Evolutionary conservation across 2,888 invertebrate species (phyloP), one percentile per base, ranked within the genome.

Genomic region (Lochmaea capreae): DNA sequence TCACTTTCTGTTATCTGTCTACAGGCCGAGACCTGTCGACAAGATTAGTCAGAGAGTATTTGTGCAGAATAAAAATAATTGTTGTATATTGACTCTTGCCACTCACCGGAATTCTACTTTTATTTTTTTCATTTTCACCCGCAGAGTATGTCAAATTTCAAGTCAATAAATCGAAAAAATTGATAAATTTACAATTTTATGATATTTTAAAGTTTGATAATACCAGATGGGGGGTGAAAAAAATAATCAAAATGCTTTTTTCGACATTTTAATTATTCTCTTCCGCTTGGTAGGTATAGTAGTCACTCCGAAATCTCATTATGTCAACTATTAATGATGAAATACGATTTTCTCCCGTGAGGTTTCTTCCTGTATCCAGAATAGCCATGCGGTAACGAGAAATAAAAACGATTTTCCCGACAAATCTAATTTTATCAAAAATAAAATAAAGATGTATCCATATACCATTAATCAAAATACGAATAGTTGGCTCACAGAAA

Each of bases 371-470:
- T 73, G 73, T 43, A 66, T 70, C 46, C 63, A 22, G 57, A 57
- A 72, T 49, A 18, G 16, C 65, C 73, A 71, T 76, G 62, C 66
- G 65, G 73, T 71, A 71, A 72, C 76, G 71, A 76, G 74, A 76
- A 72, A 76, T 74, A 74, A 70, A 74, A 65, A 49, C 49, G 43
- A 71, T 70, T 63, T 70, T 76, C 65, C 8, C 54, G 71, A 74
- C 74, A 71, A 76, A 76, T 76, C 76, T 76, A 76, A 72, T 72
- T 76, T 74, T 76, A 76, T 67, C 70, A 58, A 66, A 66, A 69
- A n/a, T n/a, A n/a, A 74, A 72, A 74, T 70, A 65, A 74, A 76
- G 71, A 72, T 70, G 74, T 73, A 14, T 43, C 59, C 66, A 52
- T 42, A 63, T 63, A 43, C 42, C 76, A 76, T 76, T 73, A 69